A percentile compares a stretch with the other conserved stretches of the same genome.
phyloP scores from a whole-genome alignment of 2,888 invertebrate species.

The Lasiommata megera region DNA sequence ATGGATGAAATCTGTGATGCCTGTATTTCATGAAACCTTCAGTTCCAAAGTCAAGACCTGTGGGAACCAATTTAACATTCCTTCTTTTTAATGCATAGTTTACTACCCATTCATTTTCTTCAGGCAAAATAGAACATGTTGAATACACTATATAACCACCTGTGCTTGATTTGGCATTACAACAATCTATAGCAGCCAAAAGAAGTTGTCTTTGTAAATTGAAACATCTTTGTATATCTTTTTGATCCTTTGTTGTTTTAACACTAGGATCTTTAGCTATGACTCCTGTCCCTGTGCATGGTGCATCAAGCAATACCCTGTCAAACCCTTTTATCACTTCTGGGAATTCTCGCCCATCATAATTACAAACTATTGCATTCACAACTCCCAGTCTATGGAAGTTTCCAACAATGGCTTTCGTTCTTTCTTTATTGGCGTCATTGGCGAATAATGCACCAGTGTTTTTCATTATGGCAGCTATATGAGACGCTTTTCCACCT shows the following conservation, averaged over 20 bases:
- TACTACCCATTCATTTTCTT: slow-evolving; percentile 99
- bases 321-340: slow-evolving; percentile 95
- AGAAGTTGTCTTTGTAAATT: slow-evolving; percentile 96
- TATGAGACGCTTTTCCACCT: slow-evolving; percentile 99
- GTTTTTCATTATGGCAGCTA: slow-evolving; percentile 98
- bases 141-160: slow-evolving; percentile 99
- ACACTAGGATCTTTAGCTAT: slow-evolving; percentile 98
- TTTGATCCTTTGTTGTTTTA: slow-evolving; percentile 94
- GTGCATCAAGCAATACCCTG: slow-evolving; percentile 97
- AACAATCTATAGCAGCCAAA: slow-evolving; percentile 97
- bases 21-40: slow-evolving; percentile 96
- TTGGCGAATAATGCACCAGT: slow-evolving; percentile 98
- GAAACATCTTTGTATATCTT: slow-evolving; percentile 94
- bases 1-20: slow-evolving; percentile 93
- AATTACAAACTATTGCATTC: slow-evolving; percentile 93
- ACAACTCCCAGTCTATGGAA: slow-evolving; percentile 97
- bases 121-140: slow-evolving; percentile 98
- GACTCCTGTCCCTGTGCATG: slow-evolving; percentile 99
- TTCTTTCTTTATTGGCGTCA: slow-evolving; percentile 94
- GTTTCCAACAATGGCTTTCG: slow-evolving; percentile 97
- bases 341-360: slow-evolving; percentile 94
- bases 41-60: slow-evolving; percentile 96
- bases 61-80: slow-evolving; percentile 95
- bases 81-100: slow-evolving; percentile 97
- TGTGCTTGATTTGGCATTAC: slow-evolving; percentile 93